Evolutionary conservation across 2,797 vertebrate genomes (phyloP), one percentile per base, ranked within the genome.

Genomic region (Enteromius trimaculatus): DNA sequence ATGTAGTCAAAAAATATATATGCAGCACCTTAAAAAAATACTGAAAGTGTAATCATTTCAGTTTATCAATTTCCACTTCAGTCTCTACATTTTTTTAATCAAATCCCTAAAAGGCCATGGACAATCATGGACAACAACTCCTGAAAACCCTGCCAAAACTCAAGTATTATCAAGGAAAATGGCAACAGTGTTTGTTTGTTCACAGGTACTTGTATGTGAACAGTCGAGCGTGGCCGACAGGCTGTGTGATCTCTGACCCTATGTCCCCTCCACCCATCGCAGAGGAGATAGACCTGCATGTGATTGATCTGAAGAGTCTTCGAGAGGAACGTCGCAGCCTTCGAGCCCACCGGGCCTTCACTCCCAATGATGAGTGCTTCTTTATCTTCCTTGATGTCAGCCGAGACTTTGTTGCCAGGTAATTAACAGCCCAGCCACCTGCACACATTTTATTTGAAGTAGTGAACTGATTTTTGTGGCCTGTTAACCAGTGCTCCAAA

Each of bases 361-460:
- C 98, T 0, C 98, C 98, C 31, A 98, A 97, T 0, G 97, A 99
- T 1, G 97, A 99, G 90, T 98, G 96, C 90, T 98, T 99, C 94
- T 99, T 99, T 89, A 98, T 99, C 91, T 99, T 99, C 91, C 94
- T 99, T 2, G 97, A 99, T 0, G 98, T 99, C 93, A 99, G 98
- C 94, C 94, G 93, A 83, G 98, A 99, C 92, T 99, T 99, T 0
- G 98, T 99, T 16, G 98, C 98, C 68, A 99, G 98, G 98, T 99
- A 84, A 26, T 86, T 72, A 8, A 26, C 1, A 39, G 10, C 39
- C n/a, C 29, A n/a, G n/a, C 21, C 53, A 55, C 21, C 21, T n/a
- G 21, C 11, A 11, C 37, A 47, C 23, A 23, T 74, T n/a, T 16
- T 19, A 26, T 51, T 37, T 26, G 1, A 19, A 13, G 55, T 23